Evolutionary conservation across 1,140 invertebrate genomes (phyloP), one percentile per base, ranked within the genome.

Genomic region (Lepidurus apus): DNA sequence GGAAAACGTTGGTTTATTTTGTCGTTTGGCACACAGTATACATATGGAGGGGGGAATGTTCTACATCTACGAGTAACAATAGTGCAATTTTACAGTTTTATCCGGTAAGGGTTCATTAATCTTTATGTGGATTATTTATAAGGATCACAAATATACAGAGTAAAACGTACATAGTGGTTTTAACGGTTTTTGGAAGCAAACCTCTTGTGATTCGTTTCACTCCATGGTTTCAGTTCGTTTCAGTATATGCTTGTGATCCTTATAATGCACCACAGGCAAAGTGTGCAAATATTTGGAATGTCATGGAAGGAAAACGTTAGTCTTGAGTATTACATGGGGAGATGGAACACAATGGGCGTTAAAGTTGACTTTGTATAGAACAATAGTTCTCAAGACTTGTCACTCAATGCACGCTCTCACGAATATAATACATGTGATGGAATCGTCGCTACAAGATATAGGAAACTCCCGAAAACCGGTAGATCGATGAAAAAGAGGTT

Each of bases 1-100:
- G 53, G 8, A 65, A 65, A 65, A 65, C n/a, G 53, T 65, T 65
- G 53, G 21, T 65, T 21, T 65, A 65, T 65, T 65, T 34, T 65
- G 53, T 65, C 8, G 53, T 65, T 65, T 65, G 53, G 53, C 53
- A 65, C 53, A 65, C 53, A 65, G 53, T 21, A 65, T 21, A 65
- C 53, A 65, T 65, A 65, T 21, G 21, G 17, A 17, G 53, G 21
- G 53, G 53, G 53, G 21, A 47, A 65, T 65, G 53, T 65, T n/a
- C n/a, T n/a, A 65, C 53, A 65, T 5, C 8, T 65, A 65, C 17
- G 53, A 65, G 34, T 65, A 65, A 65, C 53, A 65, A 65, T 65
- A 65, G 53, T 21, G 53, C 17, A 65, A 65, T 21, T 17, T 65
- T 9, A 13, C 53, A 65, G 34, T 34, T 3, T 34, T 17, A 65